These are phyloP conservation scores for Peribatodes rhomboidaria DNA, from an alignment of 2,888 invertebrate genomes.

Conservation along the genomic window DNA sequence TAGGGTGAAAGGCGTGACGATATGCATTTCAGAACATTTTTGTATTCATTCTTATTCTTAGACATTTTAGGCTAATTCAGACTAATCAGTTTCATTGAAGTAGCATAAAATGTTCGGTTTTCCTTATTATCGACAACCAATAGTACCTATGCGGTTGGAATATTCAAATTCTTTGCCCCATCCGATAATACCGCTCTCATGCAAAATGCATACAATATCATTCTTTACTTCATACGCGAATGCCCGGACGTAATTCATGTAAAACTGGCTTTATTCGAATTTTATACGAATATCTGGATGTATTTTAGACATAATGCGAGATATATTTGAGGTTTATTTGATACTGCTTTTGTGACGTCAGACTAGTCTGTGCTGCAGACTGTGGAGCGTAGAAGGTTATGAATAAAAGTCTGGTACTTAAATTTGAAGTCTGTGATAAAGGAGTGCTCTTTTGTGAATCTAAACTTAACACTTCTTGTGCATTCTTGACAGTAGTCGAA, in stretches of 20 bases:
- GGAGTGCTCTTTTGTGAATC: not conserved
- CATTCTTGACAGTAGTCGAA: too few relatives aligned
- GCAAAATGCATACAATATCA: slow-evolving; percentile 86
- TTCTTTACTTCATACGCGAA: slow-evolving; percentile 82
- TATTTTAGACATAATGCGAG: slow-evolving; percentile 49
- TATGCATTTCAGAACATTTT: too few relatives aligned
- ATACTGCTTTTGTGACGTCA: slow-evolving; percentile 25
- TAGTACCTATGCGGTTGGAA: slow-evolving; percentile 62
- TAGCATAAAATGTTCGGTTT: not conserved
- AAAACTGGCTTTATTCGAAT: slow-evolving; percentile 82
- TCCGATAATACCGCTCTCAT: slow-evolving; percentile 82
- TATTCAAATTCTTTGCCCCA: slow-evolving; percentile 83
- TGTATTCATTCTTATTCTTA: too few relatives aligned
- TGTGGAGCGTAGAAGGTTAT: not conserved
- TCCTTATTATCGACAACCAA: slow-evolving; percentile 44
- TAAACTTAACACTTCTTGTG: not conserved
- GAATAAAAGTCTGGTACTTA: not conserved
- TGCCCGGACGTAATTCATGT: slow-evolving; percentile 80
- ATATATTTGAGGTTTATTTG: slow-evolving; percentile 37
- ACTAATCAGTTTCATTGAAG: too few relatives aligned
- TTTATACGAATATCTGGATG: slow-evolving; percentile 75
- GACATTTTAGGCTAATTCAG: too few relatives aligned
- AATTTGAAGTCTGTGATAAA: not conserved
- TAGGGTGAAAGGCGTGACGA: too few relatives aligned
- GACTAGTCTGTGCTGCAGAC: not conserved